Conservation (phyloP, 2,113 vertebrate species). For the Apteryx mantelli region DNA sequence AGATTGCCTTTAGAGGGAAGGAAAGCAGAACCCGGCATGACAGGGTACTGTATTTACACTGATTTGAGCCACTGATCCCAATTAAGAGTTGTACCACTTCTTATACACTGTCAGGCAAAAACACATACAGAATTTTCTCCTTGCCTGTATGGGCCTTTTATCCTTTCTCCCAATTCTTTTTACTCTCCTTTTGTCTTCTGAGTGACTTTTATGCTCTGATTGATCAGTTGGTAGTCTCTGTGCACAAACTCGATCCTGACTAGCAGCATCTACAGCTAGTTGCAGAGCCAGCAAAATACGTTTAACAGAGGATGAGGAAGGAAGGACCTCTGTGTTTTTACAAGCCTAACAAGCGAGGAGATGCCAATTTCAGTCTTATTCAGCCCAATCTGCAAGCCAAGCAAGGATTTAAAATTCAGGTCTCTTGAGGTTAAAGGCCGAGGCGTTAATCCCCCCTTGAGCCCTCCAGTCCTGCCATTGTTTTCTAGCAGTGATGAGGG, state of each 20-base stretch:
- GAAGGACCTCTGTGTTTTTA: no score
- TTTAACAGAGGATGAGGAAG: no score
- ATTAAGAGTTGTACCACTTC: neutral
- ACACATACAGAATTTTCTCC: neutral
- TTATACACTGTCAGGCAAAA: neutral
- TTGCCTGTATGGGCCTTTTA: neutral
- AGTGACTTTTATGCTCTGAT: neutral
- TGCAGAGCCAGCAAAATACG: no score
- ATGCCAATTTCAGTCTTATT: no score
- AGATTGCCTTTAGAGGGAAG: neutral
- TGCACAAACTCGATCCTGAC: neutral
- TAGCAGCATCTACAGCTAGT: neutral
- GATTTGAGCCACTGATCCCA: neutral
- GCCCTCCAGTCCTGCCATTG: no score
- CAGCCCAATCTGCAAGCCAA: no score
- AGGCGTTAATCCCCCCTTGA: no score
- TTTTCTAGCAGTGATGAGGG: no score
- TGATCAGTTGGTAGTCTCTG: neutral
- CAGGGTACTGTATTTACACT: fast-evolving
- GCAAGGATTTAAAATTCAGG: no score
- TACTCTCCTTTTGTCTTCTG: neutral
- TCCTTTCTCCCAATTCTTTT: neutral
- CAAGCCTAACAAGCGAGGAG: no score
- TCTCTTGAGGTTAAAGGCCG: no score
- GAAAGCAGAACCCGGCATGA: neutral